A percentile compares a stretch with the other conserved stretches of the same genome.
Evolutionary conservation across 2,797 vertebrate genomes (phyloP).

Genomic region (Esox lucius): DNA sequence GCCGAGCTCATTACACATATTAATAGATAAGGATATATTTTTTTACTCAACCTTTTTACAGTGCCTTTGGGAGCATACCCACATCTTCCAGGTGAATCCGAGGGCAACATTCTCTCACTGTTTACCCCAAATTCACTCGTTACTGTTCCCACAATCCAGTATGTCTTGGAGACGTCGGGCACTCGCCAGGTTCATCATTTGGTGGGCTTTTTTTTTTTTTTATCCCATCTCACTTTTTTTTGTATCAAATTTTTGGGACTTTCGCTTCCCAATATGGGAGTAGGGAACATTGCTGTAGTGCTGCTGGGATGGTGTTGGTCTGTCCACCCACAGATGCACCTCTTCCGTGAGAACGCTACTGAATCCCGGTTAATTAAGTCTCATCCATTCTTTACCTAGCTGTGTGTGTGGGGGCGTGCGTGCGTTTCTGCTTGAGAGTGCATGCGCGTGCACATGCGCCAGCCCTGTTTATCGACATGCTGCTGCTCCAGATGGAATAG

Average conservation of each 20-base stretch:
- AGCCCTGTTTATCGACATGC: slow-evolving; percentile 30
- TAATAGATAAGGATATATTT: slow-evolving; percentile 39
- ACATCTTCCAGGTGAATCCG: slow-evolving; percentile 17
- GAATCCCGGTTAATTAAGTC: slow-evolving; percentile 47
- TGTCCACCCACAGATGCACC: slow-evolving; percentile 35
- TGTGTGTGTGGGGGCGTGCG: background rate
- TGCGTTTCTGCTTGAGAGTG: background rate
- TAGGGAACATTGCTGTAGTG: background rate
- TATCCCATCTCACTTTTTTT: no score
- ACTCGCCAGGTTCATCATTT: slow-evolving; percentile 21
- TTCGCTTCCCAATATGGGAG: background rate
- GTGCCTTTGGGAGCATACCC: slow-evolving; percentile 5
- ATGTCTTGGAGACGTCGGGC: background rate
- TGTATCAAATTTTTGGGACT: no score
- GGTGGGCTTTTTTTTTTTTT: slow-evolving; percentile 46
- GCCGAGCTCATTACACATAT: slow-evolving; percentile 25
- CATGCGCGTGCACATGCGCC: background rate
- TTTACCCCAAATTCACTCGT: slow-evolving; percentile 28
- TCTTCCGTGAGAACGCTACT: slow-evolving; percentile 1
- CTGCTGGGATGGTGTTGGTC: slow-evolving; percentile 31
- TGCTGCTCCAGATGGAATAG: slow-evolving; percentile 28
- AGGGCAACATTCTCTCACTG: slow-evolving; percentile 16
- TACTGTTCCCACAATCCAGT: slow-evolving; percentile 19
- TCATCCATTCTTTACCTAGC: slow-evolving; percentile 33
- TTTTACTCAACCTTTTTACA: background rate